phyloP scores from a whole-genome alignment of 1,140 invertebrate genomes.

The Druon quercuslanigerum region DNA sequence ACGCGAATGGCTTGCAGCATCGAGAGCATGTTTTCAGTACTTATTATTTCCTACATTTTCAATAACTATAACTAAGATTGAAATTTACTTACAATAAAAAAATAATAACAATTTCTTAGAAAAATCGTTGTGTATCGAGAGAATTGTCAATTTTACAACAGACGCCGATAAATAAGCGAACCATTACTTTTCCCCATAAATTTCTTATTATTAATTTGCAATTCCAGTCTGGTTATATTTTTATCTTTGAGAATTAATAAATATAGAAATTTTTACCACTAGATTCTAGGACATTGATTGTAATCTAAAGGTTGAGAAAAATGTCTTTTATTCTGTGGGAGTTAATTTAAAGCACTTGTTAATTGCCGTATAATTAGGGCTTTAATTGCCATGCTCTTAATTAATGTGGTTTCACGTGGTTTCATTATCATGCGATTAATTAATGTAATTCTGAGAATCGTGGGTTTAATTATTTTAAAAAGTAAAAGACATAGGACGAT shows the following conservation, averaged over 20 bases:
- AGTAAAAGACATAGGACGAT: no score
- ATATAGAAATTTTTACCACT: no score
- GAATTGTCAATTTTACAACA: no score
- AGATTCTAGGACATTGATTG: background rate
- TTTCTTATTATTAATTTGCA: no score
- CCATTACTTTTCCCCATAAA: no score
- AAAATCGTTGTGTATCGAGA: no score
- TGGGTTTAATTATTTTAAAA: no score
- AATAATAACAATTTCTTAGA: background rate
- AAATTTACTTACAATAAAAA: background rate
- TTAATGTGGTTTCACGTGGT: constrained; percentile 20
- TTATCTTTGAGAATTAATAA: no score
- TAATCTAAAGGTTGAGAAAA: background rate
- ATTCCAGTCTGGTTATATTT: no score
- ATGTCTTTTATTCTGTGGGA: constrained; percentile 17
- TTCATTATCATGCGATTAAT: constrained; percentile 24
- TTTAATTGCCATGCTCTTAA: constrained; percentile 22
- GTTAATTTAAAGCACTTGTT: constrained; percentile 26
- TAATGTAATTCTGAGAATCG: background rate
- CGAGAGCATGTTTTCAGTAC: background rate
- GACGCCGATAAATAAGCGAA: no score
- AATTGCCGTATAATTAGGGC: constrained; percentile 9
- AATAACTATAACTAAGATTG: background rate
- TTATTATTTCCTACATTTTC: background rate
- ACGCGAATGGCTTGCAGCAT: background rate